Base-by-base conservation (phyloP, 2,113 vertebrate genomes). In the Clarias gariepinus region DNA sequence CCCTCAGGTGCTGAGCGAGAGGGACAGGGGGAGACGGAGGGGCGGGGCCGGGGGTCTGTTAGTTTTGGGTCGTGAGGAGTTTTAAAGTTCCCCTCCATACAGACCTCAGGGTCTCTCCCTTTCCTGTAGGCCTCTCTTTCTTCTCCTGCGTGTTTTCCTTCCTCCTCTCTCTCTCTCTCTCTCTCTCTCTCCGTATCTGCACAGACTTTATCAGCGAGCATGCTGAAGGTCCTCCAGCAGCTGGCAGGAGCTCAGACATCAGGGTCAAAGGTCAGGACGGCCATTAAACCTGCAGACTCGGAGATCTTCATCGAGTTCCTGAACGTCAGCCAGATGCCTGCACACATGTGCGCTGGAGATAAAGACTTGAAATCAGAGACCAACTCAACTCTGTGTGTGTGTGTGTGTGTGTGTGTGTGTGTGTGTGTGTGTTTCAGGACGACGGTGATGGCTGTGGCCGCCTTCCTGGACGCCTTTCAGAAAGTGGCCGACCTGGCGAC, bases 401-500 rank as follows among this genome's bases (percentile, higher is more conserved):
- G 47, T 68, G 30, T 74, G 52, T 82, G 28, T 55, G 74, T 63
- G 8, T 79, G 57, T 82, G 52, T 69, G 33, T 74, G 52, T 82
- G 28, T 55, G 74, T 88, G 21, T 81, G 28, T 60, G n/a, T 83
- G 28, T 66, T 76, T 68, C 83, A 96, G 96, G 92, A 94, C 95
- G 5, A 96, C 95, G 0, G 93, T 93, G 68, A 91, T 94, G 76
- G 94, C 95, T 2, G 93, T 95, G 3, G 94, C 94, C 8, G 90
- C 95, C 41, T 96, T 96, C 92, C 91, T 96, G 86, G 96, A 96
- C 86, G 95, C 96, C 83, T 96, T 96, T 91, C 96, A 96, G 93
- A 96, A 96, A 91, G 95, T 96, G 82, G 96, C 96, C 1, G 96
- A 96, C 92, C 90, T 96, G 88, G 96, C 96, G 4, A 96, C 95